These are phyloP conservation scores for Pollenia angustigena DNA, from an alignment of 2,888 invertebrate genomes.

Conservation along the genomic window DNA sequence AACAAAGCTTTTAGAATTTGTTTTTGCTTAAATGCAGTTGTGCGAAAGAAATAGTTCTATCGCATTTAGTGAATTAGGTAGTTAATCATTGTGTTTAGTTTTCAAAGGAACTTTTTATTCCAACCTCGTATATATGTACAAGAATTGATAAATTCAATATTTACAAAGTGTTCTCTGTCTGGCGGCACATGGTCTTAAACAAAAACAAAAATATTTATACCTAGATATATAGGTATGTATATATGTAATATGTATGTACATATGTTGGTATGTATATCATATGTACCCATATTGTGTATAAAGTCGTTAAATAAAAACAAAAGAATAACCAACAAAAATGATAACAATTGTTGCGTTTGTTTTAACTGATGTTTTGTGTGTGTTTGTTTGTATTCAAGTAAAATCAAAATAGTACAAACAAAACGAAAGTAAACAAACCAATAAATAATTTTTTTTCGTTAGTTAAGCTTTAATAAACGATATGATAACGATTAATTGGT, in stretches of 20 bases:
- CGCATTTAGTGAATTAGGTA: too few species aligned
- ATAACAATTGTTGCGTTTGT: slow-evolving; percentile 17
- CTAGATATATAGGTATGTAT: too few species aligned
- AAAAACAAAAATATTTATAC: too few species aligned
- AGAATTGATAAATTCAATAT: slow-evolving; percentile 41
- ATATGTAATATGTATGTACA: too few species aligned
- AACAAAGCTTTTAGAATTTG: too few species aligned
- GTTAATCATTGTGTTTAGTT: not conserved
- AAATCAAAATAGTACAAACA: slow-evolving; percentile 14
- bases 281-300: not conserved
- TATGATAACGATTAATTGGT: not conserved
- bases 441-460: slow-evolving; percentile 30
- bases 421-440: slow-evolving; percentile 21
- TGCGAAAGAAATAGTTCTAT: too few species aligned
- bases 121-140: not conserved
- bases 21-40: too few species aligned
- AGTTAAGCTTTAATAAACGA: not conserved
- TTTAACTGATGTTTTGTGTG: not conserved
- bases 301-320: slow-evolving; percentile 43
- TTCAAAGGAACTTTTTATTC: not conserved
- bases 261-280: too few species aligned
- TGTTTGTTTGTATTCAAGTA: slow-evolving; percentile 1
- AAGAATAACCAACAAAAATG: slow-evolving; percentile 39
- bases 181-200: slow-evolving; percentile 42
- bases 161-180: slow-evolving; percentile 46